Evolutionary conservation across 64 coral and sea anemone genomes (phyloP), one percentile per base, ranked within the genome.

Genomic region (Astreopora myriophthalma): DNA sequence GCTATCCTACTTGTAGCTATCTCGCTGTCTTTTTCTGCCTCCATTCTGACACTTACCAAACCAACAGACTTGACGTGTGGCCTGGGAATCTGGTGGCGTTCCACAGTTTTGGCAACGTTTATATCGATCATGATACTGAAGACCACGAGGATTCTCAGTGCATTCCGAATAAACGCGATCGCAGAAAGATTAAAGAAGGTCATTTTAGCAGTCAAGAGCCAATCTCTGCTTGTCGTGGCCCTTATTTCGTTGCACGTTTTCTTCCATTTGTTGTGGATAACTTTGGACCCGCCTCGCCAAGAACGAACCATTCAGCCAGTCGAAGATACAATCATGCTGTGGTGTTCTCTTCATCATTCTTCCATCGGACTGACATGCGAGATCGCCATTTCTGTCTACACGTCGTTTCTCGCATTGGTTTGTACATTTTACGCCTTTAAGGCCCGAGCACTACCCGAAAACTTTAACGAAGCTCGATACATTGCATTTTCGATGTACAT

Each of bases 401-500:
- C 89, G 0, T 24, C 90, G 2, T 34, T 79, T 1, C 48, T 95
- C 9, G 39, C 87, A n/a, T 26, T 64, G 9, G 23, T 74, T 25
- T 95, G 87, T 55, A 90, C 71, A 5, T 95, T 86, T 66, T 90
- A 75, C 60, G 87, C 93, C 6, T 86, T 90, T 20, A 87, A 63
- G 29, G 87, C 38, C 1, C 22, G 93, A 25, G 86, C 90, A 66
- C 71, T 95, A 57, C 93, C 93, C 9, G 93, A 87, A 23, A 95
- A 95, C 44, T 90, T 93, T 42, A 93, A 88, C 91, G 91, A 93
- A 36, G 92, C 92, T 6, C 88, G 88, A 61, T 88, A 88, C 67
- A 83, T 94, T 22, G 71, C 74, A 19, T 95, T 95, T 63, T 78
- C 93, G 4, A 79, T 95, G 74, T 90, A 95, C 71, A 90, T 90